Evolutionary conservation across 2,888 invertebrate species (phyloP), one percentile per base, ranked within the genome.

Genomic region (Buathra laborator): DNA sequence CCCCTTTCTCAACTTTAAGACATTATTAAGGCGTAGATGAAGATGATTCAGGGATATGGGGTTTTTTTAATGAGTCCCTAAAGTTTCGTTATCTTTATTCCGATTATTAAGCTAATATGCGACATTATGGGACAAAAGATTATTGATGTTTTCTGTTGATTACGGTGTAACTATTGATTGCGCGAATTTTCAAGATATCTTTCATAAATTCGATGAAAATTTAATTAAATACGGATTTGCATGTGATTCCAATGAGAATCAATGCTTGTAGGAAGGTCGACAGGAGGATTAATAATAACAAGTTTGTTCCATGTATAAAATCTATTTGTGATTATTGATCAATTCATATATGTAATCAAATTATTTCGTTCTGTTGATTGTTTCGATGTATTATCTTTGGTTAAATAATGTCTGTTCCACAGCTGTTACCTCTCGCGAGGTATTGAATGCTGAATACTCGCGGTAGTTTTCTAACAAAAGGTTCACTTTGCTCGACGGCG

Each of bases 1-100:
- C 64, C 59, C 32, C 19, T 64, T 75, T 64, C 7, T 12, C 6
- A 32, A 10, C 12, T 44, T 67, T 19, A 24, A 64, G 51, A 53
- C 16, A 44, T 16, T 51, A 44, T 16, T 51, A 51, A 5, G 4
- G 19, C 10, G 44, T 4, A 16, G 29, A 46, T 48, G 70, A 37
- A 4, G 3, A 32, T 2, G 46, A 81, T 76, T 10, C 53, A 43
- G 10, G 29, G 48, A 66, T 53, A 43, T 19, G n/a, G 64, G 37
- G 2, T 3, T 24, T 24, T 24, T 37, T 7, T 37, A 1, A 37
- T 7, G 5, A 6, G 5, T 37, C 9, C 37, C 0, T 37, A 7
- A 37, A 37, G 1, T 7, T 37, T 37, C 37, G 7, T 37, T 37
- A 7, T 7, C 6, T 37, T 37, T 37, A 37, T 37, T 7, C 2